Evolutionary conservation across 1,140 invertebrate genomes (phyloP).

Genomic region (Hycleus cichorii): DNA sequence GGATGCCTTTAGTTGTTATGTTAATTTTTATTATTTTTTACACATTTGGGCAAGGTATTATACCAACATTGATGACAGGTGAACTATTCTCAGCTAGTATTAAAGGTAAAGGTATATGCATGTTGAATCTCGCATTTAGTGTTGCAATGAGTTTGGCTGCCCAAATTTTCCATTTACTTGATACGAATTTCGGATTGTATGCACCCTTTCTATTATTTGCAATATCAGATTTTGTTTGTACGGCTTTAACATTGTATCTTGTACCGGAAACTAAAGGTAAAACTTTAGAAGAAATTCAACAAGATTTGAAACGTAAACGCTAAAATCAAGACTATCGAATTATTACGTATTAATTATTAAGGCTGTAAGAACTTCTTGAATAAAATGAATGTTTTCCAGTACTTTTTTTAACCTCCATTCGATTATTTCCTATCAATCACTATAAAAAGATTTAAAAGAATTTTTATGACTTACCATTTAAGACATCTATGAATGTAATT

Average conservation of each 20-base stretch:
- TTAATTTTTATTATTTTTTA: conserved; percentile 22
- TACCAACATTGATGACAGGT: conserved; percentile 30
- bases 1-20: conserved; percentile 29
- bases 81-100: conserved; percentile 36
- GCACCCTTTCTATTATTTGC: conserved; percentile 77
- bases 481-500: too few relatives aligned
- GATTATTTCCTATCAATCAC: too few relatives aligned
- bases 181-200: conserved; percentile 52
- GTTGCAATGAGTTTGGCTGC: conserved; percentile 36
- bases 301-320: neutral
- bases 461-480: too few relatives aligned
- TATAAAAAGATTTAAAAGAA: neutral
- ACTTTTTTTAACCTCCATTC: too few relatives aligned
- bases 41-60: conserved; percentile 23
- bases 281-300: conserved; percentile 72
- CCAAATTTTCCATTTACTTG: conserved; percentile 34
- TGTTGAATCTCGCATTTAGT: conserved; percentile 23
- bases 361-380: too few relatives aligned
- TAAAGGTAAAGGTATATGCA: conserved; percentile 29
- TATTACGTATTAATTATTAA: too few relatives aligned
- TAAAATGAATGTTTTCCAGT: too few relatives aligned
- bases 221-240: conserved; percentile 58
- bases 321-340: neutral
- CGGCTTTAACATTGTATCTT: conserved; percentile 68
- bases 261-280: conserved; percentile 87